Percentiles rank a stretch among this genome's conserved stretches.
Conservation (phyloP, 2,888 invertebrate genomes). For the Liopterus haemorrhoidalis region DNA sequence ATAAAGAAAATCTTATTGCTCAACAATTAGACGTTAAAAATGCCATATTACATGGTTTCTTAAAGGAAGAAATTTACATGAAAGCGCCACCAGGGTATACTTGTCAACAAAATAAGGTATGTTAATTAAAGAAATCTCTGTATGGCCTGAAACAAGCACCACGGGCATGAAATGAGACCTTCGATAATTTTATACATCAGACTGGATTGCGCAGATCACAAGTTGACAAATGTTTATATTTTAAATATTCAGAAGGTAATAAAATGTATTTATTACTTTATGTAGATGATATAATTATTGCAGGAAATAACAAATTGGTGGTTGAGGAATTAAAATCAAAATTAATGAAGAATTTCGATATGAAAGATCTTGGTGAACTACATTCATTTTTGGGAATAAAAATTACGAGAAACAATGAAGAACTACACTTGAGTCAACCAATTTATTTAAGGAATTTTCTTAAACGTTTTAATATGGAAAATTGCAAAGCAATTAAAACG, state of each 20-base stretch:
- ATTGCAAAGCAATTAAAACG: conserved; percentile 30
- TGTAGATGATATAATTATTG: conserved; percentile 35
- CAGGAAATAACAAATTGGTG: conserved; percentile 24
- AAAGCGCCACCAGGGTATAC: too few relatives aligned
- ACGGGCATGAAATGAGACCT: conserved; percentile 5
- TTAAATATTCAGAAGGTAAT: background rate
- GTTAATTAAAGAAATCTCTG: conserved; percentile 6
- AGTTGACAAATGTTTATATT: conserved; percentile 3
- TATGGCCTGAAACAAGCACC: conserved; percentile 4
- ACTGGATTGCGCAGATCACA: background rate
- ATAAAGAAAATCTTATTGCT: too few relatives aligned
- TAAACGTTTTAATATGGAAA: conserved; percentile 32
- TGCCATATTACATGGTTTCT: too few relatives aligned
- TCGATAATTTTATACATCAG: background rate
- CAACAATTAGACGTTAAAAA: too few relatives aligned
- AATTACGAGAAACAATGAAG: conserved; percentile 26
- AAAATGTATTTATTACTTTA: conserved; percentile 31
- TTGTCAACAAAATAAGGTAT: too few relatives aligned
- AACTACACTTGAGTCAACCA: conserved; percentile 31
- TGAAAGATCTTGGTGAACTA: conserved; percentile 34
- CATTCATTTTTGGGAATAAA: conserved; percentile 34
- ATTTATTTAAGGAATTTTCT: conserved; percentile 32
- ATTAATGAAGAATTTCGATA: conserved; percentile 31
- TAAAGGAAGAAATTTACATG: too few relatives aligned
- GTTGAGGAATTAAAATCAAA: conserved; percentile 26